These are phyloP conservation scores for Temnothorax longispinosus DNA, from an alignment of 1,140 invertebrate species.

Conservation along the genomic window DNA sequence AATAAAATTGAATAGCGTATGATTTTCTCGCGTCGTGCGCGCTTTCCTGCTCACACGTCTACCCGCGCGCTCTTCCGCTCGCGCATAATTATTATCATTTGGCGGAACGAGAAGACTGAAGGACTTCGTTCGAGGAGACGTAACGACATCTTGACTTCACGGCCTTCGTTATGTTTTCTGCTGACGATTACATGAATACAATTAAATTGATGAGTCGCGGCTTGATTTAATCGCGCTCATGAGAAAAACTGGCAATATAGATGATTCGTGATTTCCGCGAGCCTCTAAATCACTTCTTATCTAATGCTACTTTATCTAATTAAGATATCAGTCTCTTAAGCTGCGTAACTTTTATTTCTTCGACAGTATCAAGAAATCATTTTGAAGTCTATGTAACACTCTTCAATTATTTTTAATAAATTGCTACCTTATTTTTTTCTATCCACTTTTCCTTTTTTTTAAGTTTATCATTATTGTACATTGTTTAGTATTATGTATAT, in stretches of 20 bases:
- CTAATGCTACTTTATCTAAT: background rate
- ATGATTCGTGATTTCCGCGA: background rate
- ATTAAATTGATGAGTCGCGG: constrained; percentile 30
- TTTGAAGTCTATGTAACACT: background rate
- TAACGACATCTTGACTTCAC: constrained; percentile 45
- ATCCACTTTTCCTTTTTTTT: background rate
- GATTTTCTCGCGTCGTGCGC: constrained; percentile 4
- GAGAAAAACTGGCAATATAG: constrained; percentile 37
- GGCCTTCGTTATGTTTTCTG: constrained; percentile 47
- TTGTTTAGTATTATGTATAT: background rate
- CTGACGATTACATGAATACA: constrained; percentile 35
- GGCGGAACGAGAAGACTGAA: constrained; percentile 26
- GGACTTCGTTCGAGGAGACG: constrained; percentile 51
- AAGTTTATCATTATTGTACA: background rate
- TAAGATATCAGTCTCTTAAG: background rate
- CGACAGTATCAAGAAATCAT: background rate
- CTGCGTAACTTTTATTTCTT: background rate
- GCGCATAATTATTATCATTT: constrained; percentile 49
- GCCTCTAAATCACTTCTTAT: background rate
- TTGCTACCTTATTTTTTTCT: background rate
- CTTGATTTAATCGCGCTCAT: constrained; percentile 12
- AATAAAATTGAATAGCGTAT: background rate
- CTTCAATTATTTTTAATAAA: background rate
- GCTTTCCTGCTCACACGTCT: background rate
- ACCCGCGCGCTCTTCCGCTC: constrained; percentile 27